Base-by-base conservation (phyloP, 1,140 invertebrate species). In the Pentalonia nigronervosa region DNA sequence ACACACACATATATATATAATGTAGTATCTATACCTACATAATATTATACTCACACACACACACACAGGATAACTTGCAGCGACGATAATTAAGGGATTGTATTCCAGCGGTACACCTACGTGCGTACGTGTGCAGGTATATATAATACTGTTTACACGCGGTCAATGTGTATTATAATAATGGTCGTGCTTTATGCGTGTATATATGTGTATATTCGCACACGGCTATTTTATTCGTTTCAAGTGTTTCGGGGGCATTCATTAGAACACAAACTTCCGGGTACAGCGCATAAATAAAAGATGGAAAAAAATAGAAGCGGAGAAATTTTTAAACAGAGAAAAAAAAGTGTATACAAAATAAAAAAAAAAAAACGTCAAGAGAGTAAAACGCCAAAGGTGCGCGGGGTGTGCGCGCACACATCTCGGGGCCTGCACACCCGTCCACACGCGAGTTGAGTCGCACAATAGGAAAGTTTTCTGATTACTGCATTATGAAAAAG, bases 401-500 rank as follows among this genome's bases (percentile, higher is more conserved):
- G 45, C 84, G 45, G 84, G 45, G 84, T 47, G 84, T 47, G 45
- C 84, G 45, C 45, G 25, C 84, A 36, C 45, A 87, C 45, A 47
- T 87, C 84, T 87, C 84, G 84, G 84, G 30, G 84, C 45, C 84
- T 2, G 36, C 23, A 86, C 45, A 87, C 45, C 9, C 60, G 6
- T 2, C 41, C 4, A n/a, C 30, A 76, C 60, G n/a, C 14, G 30
- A 67, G 30, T 76, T 76, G 30, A 14, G 60, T 76, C 48, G 48
- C 87, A 88, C 30, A 88, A 53, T 88, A 87, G 86, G 11, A 30
- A n/a, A 88, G 87, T 88, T 88, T 53, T 88, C n/a, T 53, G 87
- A 88, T 88, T 88, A 88, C 86, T 48, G 86, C n/a, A 48, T 87
- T 87, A 21, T 87, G 86, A 48, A 87, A 87, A 87, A 48, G 86